phyloP scores from a whole-genome alignment of 2,888 invertebrate species.

The Ormyrus thymus region DNA sequence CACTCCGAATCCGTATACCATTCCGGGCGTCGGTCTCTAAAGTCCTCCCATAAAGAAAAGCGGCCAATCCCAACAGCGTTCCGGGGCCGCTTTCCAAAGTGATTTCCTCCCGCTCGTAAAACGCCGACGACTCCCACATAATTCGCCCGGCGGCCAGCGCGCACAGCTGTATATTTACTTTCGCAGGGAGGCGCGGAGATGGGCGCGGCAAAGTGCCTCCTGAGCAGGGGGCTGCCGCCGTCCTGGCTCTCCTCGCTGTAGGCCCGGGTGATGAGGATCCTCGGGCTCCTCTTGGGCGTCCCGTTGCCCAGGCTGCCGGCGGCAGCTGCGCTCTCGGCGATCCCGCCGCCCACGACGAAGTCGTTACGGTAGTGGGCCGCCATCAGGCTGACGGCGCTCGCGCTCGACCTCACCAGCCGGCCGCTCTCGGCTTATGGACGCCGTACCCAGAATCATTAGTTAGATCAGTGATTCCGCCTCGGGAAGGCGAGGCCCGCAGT shows the following conservation, averaged over 20 bases:
- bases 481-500: background rate
- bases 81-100: background rate
- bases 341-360: constrained; percentile 58
- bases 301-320: constrained; percentile 43
- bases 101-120: constrained; percentile 7
- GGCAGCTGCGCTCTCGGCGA: constrained; percentile 27
- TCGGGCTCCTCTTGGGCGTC: constrained; percentile 78
- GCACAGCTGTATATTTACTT: constrained; percentile 60
- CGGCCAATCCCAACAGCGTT: too few species aligned
- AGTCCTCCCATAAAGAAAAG: too few species aligned
- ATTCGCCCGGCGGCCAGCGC: background rate
- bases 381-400: constrained; percentile 78
- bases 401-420: constrained; percentile 74
- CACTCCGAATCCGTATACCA: too few species aligned
- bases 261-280: constrained; percentile 84
- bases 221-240: constrained; percentile 66
- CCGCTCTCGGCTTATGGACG: constrained; percentile 62
- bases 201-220: constrained; percentile 59
- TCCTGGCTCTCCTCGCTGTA: constrained; percentile 84
- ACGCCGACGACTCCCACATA: background rate
- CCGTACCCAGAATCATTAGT: background rate
- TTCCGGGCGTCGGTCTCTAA: too few species aligned
- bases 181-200: constrained; percentile 64
- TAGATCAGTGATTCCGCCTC: background rate
- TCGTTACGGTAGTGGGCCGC: constrained; percentile 67